Conservation (phyloP, 35 echinoderm and acorn worm species). For the Ophioderma brevispina region DNA sequence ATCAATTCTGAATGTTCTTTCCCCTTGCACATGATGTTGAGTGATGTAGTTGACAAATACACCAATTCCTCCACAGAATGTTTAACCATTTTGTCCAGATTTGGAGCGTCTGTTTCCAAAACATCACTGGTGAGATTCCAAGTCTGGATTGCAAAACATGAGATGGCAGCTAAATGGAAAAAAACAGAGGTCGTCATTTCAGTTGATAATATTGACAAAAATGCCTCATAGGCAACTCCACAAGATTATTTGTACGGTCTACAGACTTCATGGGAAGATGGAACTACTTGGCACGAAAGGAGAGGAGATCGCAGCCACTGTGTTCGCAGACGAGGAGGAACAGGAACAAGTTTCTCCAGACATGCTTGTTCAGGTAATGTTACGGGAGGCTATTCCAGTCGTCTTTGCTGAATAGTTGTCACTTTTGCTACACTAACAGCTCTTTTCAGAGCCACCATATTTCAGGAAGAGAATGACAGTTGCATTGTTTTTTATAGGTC, state of each 20-base stretch:
- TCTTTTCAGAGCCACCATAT: no score
- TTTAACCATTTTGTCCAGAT: slow-evolving; percentile 1
- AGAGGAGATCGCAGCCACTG: neutral
- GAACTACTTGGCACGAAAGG: neutral
- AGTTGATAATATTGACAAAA: neutral
- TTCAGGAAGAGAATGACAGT: no score
- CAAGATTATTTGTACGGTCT: neutral
- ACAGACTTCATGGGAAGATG: neutral
- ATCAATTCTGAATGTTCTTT: slow-evolving; percentile 2
- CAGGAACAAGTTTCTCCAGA: no score
- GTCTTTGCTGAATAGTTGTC: no score
- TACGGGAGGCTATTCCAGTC: no score
- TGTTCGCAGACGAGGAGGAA: no score
- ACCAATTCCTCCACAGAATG: slow-evolving; percentile 1
- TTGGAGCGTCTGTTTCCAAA: slow-evolving; percentile 17
- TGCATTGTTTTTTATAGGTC: no score
- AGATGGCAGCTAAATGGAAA: neutral
- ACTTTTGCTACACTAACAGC: no score
- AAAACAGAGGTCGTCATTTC: neutral
- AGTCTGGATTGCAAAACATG: neutral
- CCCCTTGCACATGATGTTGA: neutral
- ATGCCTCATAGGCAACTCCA: neutral
- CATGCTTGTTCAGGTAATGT: no score
- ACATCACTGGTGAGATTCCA: neutral
- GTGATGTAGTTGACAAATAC: slow-evolving; percentile 13